Percentiles rank a stretch among this genome's conserved stretches.
Evolutionary conservation across 2,888 invertebrate genomes (phyloP).

Genomic region (Oeneis ivallda): DNA sequence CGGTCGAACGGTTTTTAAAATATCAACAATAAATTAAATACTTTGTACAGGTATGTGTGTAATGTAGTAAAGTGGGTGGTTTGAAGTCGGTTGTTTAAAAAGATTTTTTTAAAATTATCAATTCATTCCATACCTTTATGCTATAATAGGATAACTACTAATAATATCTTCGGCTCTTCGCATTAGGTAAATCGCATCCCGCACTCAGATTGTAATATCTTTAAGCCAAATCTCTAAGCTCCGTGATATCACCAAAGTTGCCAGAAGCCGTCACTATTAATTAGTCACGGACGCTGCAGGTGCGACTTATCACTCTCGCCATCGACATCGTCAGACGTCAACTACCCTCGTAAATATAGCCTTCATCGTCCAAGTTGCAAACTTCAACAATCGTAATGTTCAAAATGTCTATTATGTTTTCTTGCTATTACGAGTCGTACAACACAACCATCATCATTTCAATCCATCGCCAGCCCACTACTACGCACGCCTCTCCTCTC

Average conservation of each 20-base stretch:
- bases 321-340: background rate
- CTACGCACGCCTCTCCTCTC: no score
- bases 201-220: background rate
- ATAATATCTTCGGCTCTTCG: background rate
- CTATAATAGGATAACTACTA: background rate
- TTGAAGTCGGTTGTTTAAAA: no score
- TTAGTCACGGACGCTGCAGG: slow-evolving; percentile 29
- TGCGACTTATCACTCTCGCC: slow-evolving; percentile 29
- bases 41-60: no score
- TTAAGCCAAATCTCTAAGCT: background rate
- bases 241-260: slow-evolving; percentile 6
- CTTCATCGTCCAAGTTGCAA: background rate
- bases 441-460: no score
- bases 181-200: slow-evolving; percentile 1
- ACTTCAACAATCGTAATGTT: background rate
- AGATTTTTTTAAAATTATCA: no score
- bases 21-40: no score
- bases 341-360: background rate
- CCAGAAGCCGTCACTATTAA: background rate
- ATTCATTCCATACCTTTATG: no score
- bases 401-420: no score
- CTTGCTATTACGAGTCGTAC: no score
- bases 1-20: no score
- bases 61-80: no score
- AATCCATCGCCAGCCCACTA: no score